These are phyloP conservation scores for Harpalus rubripes DNA, from an alignment of 2,888 invertebrate genomes.

Conservation along the genomic window DNA sequence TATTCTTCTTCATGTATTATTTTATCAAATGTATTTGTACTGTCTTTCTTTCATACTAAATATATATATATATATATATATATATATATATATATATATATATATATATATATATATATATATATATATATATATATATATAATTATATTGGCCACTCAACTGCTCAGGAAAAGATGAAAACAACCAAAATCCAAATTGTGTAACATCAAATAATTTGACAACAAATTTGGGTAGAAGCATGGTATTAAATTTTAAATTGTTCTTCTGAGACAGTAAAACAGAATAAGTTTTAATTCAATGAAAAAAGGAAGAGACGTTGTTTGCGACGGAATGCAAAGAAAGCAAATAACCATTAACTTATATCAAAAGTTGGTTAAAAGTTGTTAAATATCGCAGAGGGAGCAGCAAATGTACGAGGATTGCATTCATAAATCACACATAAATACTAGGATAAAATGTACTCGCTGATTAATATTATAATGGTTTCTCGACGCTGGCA, in stretches of 20 bases:
- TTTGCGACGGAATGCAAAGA: constrained; percentile 21
- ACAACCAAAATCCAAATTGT: no score
- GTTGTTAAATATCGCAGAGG: constrained; percentile 53
- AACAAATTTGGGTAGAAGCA: neutral
- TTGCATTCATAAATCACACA: constrained; percentile 59
- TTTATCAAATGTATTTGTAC: no score
- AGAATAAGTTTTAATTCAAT: constrained; percentile 27
- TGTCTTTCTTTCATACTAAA: no score
- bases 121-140: no score
- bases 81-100: no score
- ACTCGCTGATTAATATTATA: constrained; percentile 62
- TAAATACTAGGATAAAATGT: constrained; percentile 60
- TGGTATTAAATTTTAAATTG: constrained; percentile 4
- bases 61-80: no score
- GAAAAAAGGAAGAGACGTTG: constrained; percentile 5
- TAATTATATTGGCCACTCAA: no score
- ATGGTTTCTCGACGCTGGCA: constrained; percentile 55
- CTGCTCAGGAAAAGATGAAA: no score
- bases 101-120: no score
- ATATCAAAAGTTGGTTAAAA: constrained; percentile 51
- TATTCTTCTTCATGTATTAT: no score
- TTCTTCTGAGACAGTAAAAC: neutral
- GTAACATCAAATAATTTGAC: no score
- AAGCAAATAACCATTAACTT: constrained; percentile 37
- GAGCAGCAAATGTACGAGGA: constrained; percentile 52